Percentiles rank a stretch among this genome's conserved stretches.
phyloP scores from a whole-genome alignment of 2,797 vertebrate species.

The Sebastes hopkinsi region DNA sequence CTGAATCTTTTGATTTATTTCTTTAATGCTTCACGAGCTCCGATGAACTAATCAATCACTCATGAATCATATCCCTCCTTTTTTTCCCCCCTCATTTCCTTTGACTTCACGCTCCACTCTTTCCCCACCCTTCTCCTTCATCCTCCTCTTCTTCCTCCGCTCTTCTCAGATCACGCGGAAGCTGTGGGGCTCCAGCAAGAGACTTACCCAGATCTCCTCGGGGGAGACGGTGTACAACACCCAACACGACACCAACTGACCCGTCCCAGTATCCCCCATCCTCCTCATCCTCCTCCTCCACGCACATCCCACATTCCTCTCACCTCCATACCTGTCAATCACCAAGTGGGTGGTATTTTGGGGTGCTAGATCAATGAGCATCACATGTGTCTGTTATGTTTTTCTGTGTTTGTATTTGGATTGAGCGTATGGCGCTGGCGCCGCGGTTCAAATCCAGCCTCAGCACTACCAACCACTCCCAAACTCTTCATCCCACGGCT shows the following conservation, averaged over 20 bases:
- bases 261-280: neutral
- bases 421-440: constrained; percentile 70
- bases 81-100: constrained; percentile 1
- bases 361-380: neutral
- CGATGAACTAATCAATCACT: constrained; percentile 57
- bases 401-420: constrained; percentile 21
- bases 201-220: constrained; percentile 94
- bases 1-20: constrained; percentile 50
- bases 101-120: neutral
- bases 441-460: constrained; percentile 27
- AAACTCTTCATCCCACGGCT: neutral
- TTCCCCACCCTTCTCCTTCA: neutral
- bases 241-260: constrained; percentile 80
- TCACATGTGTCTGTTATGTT: constrained; percentile 2
- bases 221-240: constrained; percentile 96
- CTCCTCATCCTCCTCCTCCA: constrained; percentile 21
- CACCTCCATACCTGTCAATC: constrained; percentile 72
- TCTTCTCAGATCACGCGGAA: constrained; percentile 94
- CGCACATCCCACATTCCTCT: constrained; percentile 44
- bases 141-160: constrained; percentile 72
- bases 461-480: neutral
- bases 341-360: constrained; percentile 6
- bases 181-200: constrained; percentile 96
- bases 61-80: constrained; percentile 72
- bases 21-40: constrained; percentile 33